Percentiles rank a stretch among this genome's conserved stretches.
Evolutionary conservation across 1,140 invertebrate species (phyloP).

Genomic region (Formica exsecta): DNA sequence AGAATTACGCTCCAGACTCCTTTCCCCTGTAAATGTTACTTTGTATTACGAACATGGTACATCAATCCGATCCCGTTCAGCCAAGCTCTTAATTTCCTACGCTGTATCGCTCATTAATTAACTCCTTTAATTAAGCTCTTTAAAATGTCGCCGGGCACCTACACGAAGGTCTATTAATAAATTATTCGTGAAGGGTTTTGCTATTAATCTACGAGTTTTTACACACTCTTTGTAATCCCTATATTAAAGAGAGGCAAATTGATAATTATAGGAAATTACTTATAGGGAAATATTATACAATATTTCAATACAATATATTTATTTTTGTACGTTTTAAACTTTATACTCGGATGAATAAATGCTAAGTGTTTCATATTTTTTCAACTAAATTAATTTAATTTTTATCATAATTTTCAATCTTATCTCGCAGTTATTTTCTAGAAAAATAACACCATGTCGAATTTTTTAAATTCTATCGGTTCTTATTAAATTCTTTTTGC

Average conservation of each 20-base stretch:
- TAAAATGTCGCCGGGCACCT: constrained; percentile 11
- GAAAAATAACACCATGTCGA: neutral
- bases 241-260: constrained; percentile 20
- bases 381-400: constrained; percentile 6
- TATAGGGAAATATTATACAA: neutral
- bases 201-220: constrained; percentile 49
- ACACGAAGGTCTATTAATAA: constrained; percentile 29
- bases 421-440: neutral
- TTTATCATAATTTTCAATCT: neutral
- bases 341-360: neutral
- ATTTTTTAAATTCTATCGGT: constrained; percentile 14
- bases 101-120: constrained; percentile 43
- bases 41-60: neutral
- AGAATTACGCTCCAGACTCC: constrained; percentile 90
- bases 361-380: neutral
- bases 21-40: constrained; percentile 85
- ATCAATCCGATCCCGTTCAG: constrained; percentile 21
- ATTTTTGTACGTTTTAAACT: neutral
- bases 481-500: constrained; percentile 18
- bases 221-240: constrained; percentile 12
- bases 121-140: constrained; percentile 38
- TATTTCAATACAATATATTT: no score
- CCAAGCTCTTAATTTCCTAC: constrained; percentile 31
- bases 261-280: constrained; percentile 9
- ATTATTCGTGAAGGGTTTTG: constrained; percentile 20